phyloP scores from a whole-genome alignment of 2,113 vertebrate genomes.

The Notarius lentiginosus region DNA sequence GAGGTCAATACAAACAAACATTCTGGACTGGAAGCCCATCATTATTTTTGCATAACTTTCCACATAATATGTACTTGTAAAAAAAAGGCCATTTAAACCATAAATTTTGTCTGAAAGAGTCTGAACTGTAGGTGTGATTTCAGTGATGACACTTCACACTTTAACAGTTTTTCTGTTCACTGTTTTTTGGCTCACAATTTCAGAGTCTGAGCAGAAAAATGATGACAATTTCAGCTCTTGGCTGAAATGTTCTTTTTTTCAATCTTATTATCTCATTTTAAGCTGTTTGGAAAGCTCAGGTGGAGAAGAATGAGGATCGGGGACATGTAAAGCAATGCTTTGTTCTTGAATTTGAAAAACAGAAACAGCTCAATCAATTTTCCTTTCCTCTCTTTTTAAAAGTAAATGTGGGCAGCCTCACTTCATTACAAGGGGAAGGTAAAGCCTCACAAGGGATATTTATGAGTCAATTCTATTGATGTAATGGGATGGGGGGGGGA shows the following conservation, averaged over 20 bases:
- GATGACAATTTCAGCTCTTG: background rate
- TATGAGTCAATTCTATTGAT: conserved; percentile 28
- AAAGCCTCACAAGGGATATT: conserved; percentile 6
- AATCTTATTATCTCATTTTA: background rate
- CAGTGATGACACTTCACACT: background rate
- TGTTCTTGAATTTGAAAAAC: conserved; percentile 32
- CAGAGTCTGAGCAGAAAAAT: background rate
- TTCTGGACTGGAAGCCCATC: no score
- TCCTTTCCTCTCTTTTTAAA: background rate
- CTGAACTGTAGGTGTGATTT: background rate
- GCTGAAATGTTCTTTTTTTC: background rate
- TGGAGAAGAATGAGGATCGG: background rate
- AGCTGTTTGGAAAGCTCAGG: conserved; percentile 2
- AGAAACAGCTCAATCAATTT: conserved; percentile 10
- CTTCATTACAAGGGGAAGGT: conserved; percentile 15
- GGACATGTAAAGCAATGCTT: background rate
- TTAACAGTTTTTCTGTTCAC: background rate
- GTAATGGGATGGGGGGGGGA: background rate
- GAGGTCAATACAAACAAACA: background rate
- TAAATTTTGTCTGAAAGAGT: background rate
- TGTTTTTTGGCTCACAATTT: background rate
- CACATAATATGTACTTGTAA: no score
- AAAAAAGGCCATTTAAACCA: background rate
- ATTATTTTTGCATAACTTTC: no score
- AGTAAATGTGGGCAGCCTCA: background rate